A percentile compares a stretch with the other conserved stretches of the same genome.
Conservation (phyloP, 2,113 vertebrate genomes). For the Vanacampus margaritifer region DNA sequence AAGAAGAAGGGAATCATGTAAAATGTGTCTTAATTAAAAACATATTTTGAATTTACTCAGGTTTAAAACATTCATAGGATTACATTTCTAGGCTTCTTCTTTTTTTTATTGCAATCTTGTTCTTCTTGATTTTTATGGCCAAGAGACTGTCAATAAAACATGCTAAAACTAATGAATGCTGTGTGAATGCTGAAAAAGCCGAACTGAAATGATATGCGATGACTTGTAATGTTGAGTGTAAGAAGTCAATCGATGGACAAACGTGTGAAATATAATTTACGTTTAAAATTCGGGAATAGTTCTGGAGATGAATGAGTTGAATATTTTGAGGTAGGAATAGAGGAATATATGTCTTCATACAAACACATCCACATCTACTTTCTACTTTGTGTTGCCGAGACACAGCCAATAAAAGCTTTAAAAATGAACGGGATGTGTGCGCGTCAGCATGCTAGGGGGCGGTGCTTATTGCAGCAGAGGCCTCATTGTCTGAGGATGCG, state of each 20-base stretch:
- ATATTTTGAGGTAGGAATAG: neutral
- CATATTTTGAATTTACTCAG: neutral
- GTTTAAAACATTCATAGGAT: neutral
- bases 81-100: neutral
- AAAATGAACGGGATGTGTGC: constrained; percentile 8
- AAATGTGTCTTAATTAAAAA: neutral
- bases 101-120: too few relatives aligned
- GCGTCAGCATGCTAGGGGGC: constrained; percentile 26
- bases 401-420: neutral
- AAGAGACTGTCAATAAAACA: neutral
- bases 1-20: neutral
- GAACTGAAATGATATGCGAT: neutral
- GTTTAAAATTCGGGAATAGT: neutral
- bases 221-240: neutral
- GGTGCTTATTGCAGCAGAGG: constrained; percentile 53
- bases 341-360: too few relatives aligned
- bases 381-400: neutral
- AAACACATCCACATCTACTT: too few relatives aligned
- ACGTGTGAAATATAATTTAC: too few relatives aligned
- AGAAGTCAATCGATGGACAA: neutral
- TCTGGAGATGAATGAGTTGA: neutral
- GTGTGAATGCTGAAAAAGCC: neutral
- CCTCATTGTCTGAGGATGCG: constrained; percentile 57
- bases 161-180: neutral
- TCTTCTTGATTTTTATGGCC: neutral